Percentiles rank a stretch among this genome's conserved stretches.
These are phyloP conservation scores for Passerina amoena DNA, from an alignment of 2,113 vertebrate species.

Conservation along the genomic window DNA sequence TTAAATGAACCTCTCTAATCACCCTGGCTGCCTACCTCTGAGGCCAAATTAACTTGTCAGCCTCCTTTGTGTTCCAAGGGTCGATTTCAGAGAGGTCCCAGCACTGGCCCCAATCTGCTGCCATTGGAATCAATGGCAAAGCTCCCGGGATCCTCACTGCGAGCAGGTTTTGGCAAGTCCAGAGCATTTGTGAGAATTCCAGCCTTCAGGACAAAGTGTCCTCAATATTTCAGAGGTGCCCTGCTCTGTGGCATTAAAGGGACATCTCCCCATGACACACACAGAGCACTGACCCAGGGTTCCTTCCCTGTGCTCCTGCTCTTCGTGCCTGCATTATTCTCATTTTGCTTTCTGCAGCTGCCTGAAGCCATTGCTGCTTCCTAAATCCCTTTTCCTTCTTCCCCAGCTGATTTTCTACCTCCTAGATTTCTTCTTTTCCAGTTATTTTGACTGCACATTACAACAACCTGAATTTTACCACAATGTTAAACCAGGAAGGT, in stretches of 20 bases:
- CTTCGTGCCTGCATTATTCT: not conserved
- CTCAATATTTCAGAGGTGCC: not conserved
- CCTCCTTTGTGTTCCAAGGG: not conserved
- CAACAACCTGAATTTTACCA: not conserved
- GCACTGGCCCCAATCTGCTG: not conserved
- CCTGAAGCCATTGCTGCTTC: not conserved
- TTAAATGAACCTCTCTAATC: constrained; percentile 29
- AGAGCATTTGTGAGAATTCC: not conserved
- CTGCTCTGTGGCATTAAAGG: not conserved
- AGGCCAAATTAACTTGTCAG: constrained; percentile 49
- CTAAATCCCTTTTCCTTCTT: not conserved
- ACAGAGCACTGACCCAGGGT: rapidly evolving
- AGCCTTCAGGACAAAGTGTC: not conserved
- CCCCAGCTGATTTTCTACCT: not conserved
- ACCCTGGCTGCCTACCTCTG: not conserved
- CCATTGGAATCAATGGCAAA: constrained; percentile 11
- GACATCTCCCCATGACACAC: not conserved
- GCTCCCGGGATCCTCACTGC: not conserved
- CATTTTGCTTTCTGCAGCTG: not conserved
- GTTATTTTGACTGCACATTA: not conserved
- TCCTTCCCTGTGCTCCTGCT: not conserved
- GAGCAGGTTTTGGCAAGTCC: not conserved
- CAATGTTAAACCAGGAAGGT: not conserved
- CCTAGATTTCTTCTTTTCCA: not conserved
- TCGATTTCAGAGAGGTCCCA: constrained; percentile 34